Base-by-base conservation (phyloP, 2,797 vertebrate genomes). In the Hyperoplus immaculatus region DNA sequence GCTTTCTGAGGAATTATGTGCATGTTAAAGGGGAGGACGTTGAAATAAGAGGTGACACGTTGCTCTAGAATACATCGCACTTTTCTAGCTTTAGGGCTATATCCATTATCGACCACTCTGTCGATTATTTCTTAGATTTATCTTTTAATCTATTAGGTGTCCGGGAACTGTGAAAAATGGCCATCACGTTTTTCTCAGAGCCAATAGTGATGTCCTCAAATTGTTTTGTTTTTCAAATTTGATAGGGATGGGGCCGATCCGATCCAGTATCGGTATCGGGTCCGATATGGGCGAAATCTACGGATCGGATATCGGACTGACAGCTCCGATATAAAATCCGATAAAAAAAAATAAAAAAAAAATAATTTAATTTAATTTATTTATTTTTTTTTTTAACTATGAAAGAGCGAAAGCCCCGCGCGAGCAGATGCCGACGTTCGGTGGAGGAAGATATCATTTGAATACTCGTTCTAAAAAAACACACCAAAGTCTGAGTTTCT, bases 1-100 rank as follows among this genome's bases (percentile, higher is more conserved):
- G 60, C 59, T 79, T 72, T 80, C 54, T 67, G 38, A 61, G 45
- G 13, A 16, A 83, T 79, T 77, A 64, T 6, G 42, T 45, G 51
- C 56, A 4, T n/a, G 42, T 69, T 75, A 64, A 55, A 1, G 29
- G 14, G 14, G 62, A 65, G 49, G 13, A 13, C 56, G 50, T 53
- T 67, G 36, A 50, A n/a, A 62, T 29, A 38, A 16, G 21, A 62
- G 45, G 16, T 55, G n/a, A 43, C 15, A 21, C 16, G 36, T 61
- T 57, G 64, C 43, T 53, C 41, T n/a, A 18, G 5, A 67, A 46
- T 54, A 58, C 29, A 16, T 59, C 5, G 43, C n/a, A 59, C 15
- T 60, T 55, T 53, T 55, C 54, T 58, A 15, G 50, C 49, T 62
- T 60, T 29, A 9, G 10, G 13, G 21, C 38, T 47, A 42, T 71